Conservation (phyloP, 2,888 invertebrate genomes). For the Leucoptera coffeella region DNA sequence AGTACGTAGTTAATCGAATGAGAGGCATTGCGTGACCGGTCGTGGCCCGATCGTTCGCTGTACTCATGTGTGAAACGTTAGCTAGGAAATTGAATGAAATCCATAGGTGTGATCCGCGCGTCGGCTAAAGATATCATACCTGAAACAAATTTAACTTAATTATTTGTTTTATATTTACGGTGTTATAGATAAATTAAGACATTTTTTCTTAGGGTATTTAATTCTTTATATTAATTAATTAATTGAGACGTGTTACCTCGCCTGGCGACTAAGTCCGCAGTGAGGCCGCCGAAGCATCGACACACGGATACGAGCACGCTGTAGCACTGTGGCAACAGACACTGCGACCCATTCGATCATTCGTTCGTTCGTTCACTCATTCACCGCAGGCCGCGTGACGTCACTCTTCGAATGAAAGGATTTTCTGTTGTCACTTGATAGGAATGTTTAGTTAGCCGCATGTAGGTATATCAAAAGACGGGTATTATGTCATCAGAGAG, state of each 20-base stretch:
- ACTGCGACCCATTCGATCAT: slow-evolving; percentile 31
- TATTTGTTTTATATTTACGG: slow-evolving; percentile 54
- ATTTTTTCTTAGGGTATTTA: slow-evolving; percentile 54
- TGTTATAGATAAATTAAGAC: slow-evolving; percentile 52
- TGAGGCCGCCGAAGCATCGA: too few relatives aligned
- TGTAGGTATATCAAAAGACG: slow-evolving; percentile 3
- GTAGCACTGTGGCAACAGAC: slow-evolving; percentile 46
- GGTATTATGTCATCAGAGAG: too few relatives aligned
- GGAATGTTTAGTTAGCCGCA: too few relatives aligned
- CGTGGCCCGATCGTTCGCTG: too few relatives aligned
- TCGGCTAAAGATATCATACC: slow-evolving; percentile 52
- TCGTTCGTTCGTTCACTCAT: too few relatives aligned
- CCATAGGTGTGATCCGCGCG: slow-evolving; percentile 49
- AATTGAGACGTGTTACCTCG: too few relatives aligned
- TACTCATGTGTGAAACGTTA: slow-evolving; percentile 50
- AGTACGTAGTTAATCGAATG: slow-evolving; percentile 52
- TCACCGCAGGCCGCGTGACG: slow-evolving; percentile 45
- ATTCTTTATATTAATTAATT: too few relatives aligned
- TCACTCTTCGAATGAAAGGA: too few relatives aligned
- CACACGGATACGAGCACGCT: slow-evolving; percentile 36
- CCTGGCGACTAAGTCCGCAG: too few relatives aligned
- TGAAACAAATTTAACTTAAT: slow-evolving; percentile 53
- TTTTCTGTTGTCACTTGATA: too few relatives aligned
- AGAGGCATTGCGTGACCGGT: slow-evolving; percentile 43
- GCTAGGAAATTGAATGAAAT: slow-evolving; percentile 54